Conservation (phyloP, 2,797 vertebrate genomes). For the Lerista edwardsae region DNA sequence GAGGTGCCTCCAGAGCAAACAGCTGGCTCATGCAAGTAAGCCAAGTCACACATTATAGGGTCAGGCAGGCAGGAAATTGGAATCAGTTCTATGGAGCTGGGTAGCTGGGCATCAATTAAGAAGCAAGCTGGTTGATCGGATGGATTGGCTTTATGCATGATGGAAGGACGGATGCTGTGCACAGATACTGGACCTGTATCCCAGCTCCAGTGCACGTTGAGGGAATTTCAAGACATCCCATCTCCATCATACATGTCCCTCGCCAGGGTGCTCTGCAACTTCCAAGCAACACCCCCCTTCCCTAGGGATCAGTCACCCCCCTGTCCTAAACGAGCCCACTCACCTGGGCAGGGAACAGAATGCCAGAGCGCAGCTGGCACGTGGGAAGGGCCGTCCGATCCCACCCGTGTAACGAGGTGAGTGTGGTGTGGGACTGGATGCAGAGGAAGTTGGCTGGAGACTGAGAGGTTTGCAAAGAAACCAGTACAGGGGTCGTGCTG, state of each 20-base stretch:
- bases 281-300: too few relatives aligned
- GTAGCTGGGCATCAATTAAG: too few relatives aligned
- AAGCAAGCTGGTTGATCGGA: fast-evolving
- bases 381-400: too few relatives aligned
- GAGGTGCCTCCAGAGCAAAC: not conserved
- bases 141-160: not conserved
- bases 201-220: not conserved
- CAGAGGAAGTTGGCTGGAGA: not conserved
- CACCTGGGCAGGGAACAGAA: not conserved
- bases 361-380: fast-evolving
- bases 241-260: not conserved
- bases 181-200: not conserved
- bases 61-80: not conserved
- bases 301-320: not conserved
- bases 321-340: fast-evolving
- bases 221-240: not conserved
- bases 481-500: fast-evolving
- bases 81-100: not conserved
- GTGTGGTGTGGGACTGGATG: not conserved
- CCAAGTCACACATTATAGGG: not conserved
- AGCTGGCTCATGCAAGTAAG: constrained; percentile 5
- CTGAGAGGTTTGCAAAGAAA: not conserved
- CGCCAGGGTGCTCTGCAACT: not conserved
- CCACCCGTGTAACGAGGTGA: not conserved
- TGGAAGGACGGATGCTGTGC: fast-evolving